Conservation (phyloP, 2,113 vertebrate genomes). For the Podarcis cretensis region DNA sequence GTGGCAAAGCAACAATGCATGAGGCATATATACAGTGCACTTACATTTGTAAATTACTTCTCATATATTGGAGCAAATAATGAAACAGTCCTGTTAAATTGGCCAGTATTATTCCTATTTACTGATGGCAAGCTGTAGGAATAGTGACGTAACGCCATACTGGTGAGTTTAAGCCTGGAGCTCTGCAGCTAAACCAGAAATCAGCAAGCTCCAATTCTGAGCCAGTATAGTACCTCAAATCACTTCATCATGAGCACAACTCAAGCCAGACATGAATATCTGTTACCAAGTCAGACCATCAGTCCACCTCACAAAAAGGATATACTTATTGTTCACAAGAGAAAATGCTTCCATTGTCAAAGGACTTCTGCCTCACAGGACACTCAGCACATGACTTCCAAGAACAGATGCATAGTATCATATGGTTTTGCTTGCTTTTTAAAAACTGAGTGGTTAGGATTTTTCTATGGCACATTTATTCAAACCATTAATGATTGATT, state of each 20-base stretch:
- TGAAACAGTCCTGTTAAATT: not conserved
- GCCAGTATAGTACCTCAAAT: not conserved
- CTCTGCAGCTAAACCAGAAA: not conserved
- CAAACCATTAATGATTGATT: not conserved
- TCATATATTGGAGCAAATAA: not conserved
- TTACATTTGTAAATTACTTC: not conserved
- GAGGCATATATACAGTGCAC: not conserved
- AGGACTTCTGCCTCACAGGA: not conserved
- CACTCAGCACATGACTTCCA: not conserved
- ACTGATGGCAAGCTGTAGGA: not conserved
- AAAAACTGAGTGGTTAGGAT: not conserved
- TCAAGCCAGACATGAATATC: not conserved
- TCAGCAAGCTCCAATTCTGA: not conserved
- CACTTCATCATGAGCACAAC: not conserved
- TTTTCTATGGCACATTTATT: conserved; percentile 10
- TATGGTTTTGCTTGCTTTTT: not conserved
- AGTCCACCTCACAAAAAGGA: not conserved
- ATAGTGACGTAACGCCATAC: not conserved
- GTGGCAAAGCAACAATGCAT: not conserved
- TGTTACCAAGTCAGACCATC: not conserved
- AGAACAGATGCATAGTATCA: not conserved
- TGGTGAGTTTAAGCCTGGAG: not conserved
- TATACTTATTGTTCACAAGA: not conserved
- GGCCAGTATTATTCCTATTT: not conserved
- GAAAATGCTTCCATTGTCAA: not conserved